Base-by-base conservation (phyloP, 2,888 invertebrate species). In the Tipula confusa region DNA sequence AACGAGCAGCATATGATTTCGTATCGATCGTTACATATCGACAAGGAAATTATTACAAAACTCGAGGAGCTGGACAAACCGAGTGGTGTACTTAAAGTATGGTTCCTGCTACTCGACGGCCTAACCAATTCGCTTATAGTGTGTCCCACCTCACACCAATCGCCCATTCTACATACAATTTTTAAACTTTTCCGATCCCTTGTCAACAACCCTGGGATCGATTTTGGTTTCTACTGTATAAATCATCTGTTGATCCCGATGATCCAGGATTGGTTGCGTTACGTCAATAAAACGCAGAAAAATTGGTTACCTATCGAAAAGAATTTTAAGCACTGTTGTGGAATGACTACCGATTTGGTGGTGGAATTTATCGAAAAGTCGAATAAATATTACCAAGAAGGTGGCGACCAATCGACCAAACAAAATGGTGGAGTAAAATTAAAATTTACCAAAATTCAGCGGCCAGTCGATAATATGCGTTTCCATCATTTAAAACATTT, bases 281-380 rank as follows among this genome's bases (percentile, higher is more conserved):
- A 94, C 88, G 93, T 93, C 24, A 91, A 93, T 15, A 93, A 94
- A 86, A 93, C 93, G 5, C 93, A 93, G 86, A 91, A 93, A 85
- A 92, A 94, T 85, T 94, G 95, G 93, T 93, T 95, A 86, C 91
- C 92, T 85, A 93, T 95, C 83, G 95, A 95, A 88, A 94, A 96
- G 85, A 97, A 97, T 89, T 98, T 98, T 87, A 98, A 98, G 87
- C 98, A 98, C 88, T 97, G 97, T 87, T 96, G 96, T 87, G 98
- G 98, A 7, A 93, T 97, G 89, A 95, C 97, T 11, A 96, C 97
- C 0, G 98, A 98, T 87, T 91, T 97, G 33, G 93, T 97, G 38
- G 98, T 98, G 0, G 94, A 96, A 86, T 96, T 96, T 86, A 90
- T 97, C 38, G 93, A 93, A 86, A 93, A 94, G 86, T 91, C 96